Conservation (phyloP, 2,888 invertebrate genomes). For the Lepidochrysops patricia region DNA sequence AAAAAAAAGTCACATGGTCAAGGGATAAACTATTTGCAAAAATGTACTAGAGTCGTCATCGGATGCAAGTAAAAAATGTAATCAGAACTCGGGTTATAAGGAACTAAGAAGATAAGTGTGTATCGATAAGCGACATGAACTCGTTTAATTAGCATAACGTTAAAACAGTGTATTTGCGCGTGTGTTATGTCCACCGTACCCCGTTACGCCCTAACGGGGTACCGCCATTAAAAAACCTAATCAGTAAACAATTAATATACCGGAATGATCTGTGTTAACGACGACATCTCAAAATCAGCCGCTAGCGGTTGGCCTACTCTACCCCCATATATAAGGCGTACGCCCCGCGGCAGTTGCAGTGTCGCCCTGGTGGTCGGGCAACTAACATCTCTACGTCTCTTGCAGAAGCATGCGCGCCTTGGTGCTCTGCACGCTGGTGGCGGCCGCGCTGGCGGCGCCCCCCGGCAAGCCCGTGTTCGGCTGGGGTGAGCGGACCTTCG, state of each 20-base stretch:
- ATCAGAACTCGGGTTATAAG: too few relatives aligned
- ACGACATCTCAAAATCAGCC: conserved; percentile 57
- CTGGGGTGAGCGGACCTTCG: conserved; percentile 65
- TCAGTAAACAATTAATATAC: conserved; percentile 53
- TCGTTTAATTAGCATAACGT: neutral
- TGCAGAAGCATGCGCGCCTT: conserved; percentile 37
- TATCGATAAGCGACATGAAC: too few relatives aligned
- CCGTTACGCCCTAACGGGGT: conserved; percentile 3
- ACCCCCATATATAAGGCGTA: conserved; percentile 61
- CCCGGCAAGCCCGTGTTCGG: conserved; percentile 61
- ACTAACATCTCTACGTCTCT: conserved; percentile 29
- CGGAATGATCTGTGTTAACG: conserved; percentile 63
- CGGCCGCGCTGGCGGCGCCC: conserved; percentile 43
- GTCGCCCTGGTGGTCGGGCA: conserved; percentile 45
- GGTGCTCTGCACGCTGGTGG: conserved; percentile 38
- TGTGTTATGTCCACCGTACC: neutral
- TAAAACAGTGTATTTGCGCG: neutral
- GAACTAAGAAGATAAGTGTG: too few relatives aligned
- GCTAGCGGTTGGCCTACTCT: conserved; percentile 71
- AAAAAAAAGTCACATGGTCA: too few relatives aligned
- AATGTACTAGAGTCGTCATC: too few relatives aligned
- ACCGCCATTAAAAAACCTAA: conserved; percentile 27
- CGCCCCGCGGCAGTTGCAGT: conserved; percentile 53
- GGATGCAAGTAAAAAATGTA: too few relatives aligned
- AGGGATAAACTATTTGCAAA: too few relatives aligned